Evolutionary conservation across 2,888 invertebrate genomes (phyloP).

Genomic region (Cremastinae sp.): DNA sequence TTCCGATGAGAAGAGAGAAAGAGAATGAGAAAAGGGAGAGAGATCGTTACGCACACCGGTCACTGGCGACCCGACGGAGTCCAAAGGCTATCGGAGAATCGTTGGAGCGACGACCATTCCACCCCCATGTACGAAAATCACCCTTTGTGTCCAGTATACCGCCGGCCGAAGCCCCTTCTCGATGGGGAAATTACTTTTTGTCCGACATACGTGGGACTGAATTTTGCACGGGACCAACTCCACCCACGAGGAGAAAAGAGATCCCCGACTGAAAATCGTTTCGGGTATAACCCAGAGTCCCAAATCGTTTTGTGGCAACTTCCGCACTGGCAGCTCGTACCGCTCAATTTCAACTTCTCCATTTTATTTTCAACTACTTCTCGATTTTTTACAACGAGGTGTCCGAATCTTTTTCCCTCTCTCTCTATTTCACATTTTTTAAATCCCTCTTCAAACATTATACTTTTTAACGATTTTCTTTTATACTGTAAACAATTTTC

Average conservation of each 20-base stretch:
- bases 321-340: constrained; percentile 14
- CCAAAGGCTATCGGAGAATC: constrained; percentile 63
- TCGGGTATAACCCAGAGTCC: constrained; percentile 54
- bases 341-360: constrained; percentile 35
- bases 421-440: too few relatives aligned
- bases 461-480: too few relatives aligned
- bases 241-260: too few relatives aligned
- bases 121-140: constrained; percentile 76
- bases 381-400: neutral
- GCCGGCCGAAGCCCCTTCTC: constrained; percentile 67
- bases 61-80: constrained; percentile 78
- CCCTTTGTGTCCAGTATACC: constrained; percentile 74
- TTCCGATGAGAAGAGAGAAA: constrained; percentile 51
- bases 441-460: too few relatives aligned
- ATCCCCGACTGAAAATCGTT: constrained; percentile 75
- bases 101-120: constrained; percentile 45
- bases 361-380: constrained; percentile 17
- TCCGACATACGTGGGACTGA: constrained; percentile 77
- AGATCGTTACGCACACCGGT: constrained; percentile 79
- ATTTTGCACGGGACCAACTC: constrained; percentile 76
- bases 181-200: constrained; percentile 80
- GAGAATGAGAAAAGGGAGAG: constrained; percentile 49
- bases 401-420: too few relatives aligned
- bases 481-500: too few relatives aligned
- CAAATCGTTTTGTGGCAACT: constrained; percentile 49